Percentiles rank a stretch among this genome's conserved stretches.
phyloP scores from a whole-genome alignment of 1,140 invertebrate genomes.

The Halyomorpha halys region DNA sequence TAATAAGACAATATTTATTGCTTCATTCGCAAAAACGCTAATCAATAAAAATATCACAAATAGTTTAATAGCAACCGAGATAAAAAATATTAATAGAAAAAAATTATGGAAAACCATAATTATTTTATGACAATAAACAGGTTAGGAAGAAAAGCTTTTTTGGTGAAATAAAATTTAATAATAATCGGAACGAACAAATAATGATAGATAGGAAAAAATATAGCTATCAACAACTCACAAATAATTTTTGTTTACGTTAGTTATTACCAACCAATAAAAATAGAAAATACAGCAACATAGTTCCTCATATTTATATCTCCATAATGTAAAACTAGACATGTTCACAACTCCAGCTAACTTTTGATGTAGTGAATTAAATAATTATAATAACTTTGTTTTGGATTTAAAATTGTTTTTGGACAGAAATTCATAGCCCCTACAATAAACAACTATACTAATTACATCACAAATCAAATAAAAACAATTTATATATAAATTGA shows the following conservation, averaged over 20 bases:
- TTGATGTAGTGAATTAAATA: slow-evolving; percentile 1
- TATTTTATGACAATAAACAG: no score
- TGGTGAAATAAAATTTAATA: background rate
- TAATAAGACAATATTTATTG: no score
- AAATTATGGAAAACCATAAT: no score
- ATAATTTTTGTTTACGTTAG: background rate
- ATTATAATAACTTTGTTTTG: background rate
- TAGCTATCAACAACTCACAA: background rate
- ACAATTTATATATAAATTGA: background rate
- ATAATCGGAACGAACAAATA: background rate
- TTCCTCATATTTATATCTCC: background rate
- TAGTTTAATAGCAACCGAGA: no score
- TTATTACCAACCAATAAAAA: slow-evolving; percentile 3
- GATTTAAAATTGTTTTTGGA: no score
- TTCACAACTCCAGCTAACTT: background rate
- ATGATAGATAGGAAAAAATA: background rate
- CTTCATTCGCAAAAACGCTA: no score
- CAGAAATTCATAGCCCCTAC: slow-evolving; percentile 13
- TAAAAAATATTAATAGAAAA: no score
- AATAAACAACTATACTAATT: background rate
- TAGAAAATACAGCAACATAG: background rate
- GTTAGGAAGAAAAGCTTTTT: background rate
- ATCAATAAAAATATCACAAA: no score
- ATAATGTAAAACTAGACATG: slow-evolving; percentile 17
- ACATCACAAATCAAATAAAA: background rate